Conservation (phyloP, 2,797 vertebrate genomes). For the Lithobates sylvaticus region DNA sequence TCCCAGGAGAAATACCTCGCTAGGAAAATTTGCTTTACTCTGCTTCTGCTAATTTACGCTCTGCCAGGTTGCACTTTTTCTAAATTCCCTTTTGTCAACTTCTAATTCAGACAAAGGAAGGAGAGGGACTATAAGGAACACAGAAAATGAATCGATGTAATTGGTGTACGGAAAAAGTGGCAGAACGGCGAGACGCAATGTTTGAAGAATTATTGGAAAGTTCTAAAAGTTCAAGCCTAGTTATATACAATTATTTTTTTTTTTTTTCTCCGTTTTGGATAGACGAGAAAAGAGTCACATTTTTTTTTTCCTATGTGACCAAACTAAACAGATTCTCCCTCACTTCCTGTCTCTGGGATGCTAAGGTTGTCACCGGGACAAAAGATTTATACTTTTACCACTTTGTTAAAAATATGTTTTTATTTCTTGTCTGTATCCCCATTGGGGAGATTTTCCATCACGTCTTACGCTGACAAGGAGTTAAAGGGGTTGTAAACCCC, state of each 20-base stretch:
- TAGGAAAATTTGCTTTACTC: conserved; percentile 21
- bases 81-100: conserved; percentile 26
- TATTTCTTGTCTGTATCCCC: too few relatives aligned
- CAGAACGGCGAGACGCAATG: neutral
- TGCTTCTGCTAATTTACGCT: conserved; percentile 30
- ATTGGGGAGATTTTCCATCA: too few relatives aligned
- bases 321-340: neutral
- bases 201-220: neutral
- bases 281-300: neutral
- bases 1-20: conserved; percentile 3
- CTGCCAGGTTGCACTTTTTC: conserved; percentile 46
- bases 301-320: too few relatives aligned
- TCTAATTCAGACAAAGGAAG: conserved; percentile 33
- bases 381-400: too few relatives aligned
- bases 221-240: neutral
- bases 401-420: too few relatives aligned
- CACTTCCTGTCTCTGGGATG: neutral
- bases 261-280: too few relatives aligned
- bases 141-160: neutral
- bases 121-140: neutral
- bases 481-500: too few relatives aligned
- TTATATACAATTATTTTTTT: neutral
- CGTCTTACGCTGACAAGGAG: too few relatives aligned
- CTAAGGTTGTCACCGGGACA: too few relatives aligned
- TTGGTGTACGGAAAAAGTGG: neutral